phyloP scores from a whole-genome alignment of 2,113 vertebrate species.

The Machaerirhynchus nigripectus region DNA sequence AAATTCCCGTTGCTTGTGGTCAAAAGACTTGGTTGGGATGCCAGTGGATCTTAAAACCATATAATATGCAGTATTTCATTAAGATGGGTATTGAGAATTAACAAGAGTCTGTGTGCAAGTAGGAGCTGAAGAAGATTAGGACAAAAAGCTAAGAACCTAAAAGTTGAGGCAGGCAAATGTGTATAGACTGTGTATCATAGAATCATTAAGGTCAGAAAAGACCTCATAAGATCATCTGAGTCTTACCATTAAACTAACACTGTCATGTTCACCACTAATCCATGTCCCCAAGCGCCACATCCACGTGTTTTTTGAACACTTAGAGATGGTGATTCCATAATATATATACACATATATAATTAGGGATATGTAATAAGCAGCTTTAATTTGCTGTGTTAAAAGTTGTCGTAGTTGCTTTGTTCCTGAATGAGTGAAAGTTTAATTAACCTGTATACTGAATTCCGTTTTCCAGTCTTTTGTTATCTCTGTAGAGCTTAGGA shows the following conservation, averaged over 20 bases:
- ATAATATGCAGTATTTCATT: neutral
- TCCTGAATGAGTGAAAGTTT: neutral
- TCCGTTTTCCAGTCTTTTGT: neutral
- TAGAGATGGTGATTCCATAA: neutral
- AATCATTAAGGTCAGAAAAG: neutral
- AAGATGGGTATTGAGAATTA: neutral
- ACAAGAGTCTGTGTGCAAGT: neutral
- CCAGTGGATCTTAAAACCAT: neutral
- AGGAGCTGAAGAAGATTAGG: neutral
- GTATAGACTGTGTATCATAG: neutral
- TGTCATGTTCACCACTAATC: neutral
- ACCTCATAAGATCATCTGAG: accelerated
- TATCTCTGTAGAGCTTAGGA: neutral
- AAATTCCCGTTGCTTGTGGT: neutral
- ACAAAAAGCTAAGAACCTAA: neutral
- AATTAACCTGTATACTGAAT: neutral
- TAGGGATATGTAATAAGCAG: neutral
- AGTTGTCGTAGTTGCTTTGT: neutral
- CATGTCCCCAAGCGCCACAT: neutral
- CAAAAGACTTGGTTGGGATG: neutral
- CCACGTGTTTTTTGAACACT: neutral
- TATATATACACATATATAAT: neutral
- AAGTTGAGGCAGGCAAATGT: neutral
- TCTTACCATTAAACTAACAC: neutral
- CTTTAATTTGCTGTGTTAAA: neutral